Base-by-base conservation (phyloP, 2,113 vertebrate genomes). In the Limanda limanda region DNA sequence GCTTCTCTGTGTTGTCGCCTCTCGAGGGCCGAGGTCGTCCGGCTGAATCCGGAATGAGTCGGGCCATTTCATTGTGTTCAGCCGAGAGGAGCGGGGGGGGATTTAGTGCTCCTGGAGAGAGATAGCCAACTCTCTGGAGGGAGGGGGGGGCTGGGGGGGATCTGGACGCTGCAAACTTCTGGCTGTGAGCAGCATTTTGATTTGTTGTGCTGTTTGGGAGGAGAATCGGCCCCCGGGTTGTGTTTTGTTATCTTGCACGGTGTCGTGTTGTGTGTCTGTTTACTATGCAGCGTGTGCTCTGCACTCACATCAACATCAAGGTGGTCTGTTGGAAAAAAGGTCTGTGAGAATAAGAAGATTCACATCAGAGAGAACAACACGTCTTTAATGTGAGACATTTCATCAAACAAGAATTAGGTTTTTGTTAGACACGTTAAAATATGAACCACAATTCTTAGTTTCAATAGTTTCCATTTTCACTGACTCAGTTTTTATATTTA, bases 181-280 rank as follows among this genome's bases (percentile, higher is more conserved):
- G 71, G 68, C 72, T 55, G 89, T 91, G 90, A 89, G 84, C 89
- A 23, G 89, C 85, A 90, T 91, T 78, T 71, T 84, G 82, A 92
- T 91, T 52, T 61, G 52, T 15, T 68, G 42, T 42, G 58, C 63
- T 69, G 74, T 69, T 68, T 47, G 47, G 63, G 42, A 74, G 35
- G 27, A 54, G 71, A 70, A 54, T 65, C 15, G 31, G 74, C 69
- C 61, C 2, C 2, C 10, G 12, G 5, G 66, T 42, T 45, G 18
- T 65, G 76, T 89, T 64, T 82, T 72, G 62, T 83, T 78, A 68
- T 88, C 64, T 52, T 18, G 57, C 58, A 71, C 27, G 20, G 78
- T 71, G 65, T 57, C 65, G 65, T 74, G 64, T 74, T 54, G 52
- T 61, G 56, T 7, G 1, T 20, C 60, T 59, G 64, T 51, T 87